Base-by-base conservation (phyloP, 2,888 invertebrate species). In the Atethmia centrago region DNA sequence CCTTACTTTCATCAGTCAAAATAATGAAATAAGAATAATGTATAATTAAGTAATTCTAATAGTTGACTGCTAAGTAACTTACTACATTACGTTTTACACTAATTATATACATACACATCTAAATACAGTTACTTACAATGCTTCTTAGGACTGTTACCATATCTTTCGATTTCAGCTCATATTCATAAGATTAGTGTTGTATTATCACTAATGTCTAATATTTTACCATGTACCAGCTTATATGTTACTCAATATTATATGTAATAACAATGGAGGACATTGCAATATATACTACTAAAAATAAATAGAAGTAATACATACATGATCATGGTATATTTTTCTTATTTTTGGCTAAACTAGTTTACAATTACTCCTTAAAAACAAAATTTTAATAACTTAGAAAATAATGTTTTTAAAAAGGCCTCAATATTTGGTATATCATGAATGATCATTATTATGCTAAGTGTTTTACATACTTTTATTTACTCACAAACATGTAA, bases 121-220 rank as follows among this genome's bases (percentile, higher is more conserved):
- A 85, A 78, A 80, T 83, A 89, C 78, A 87, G 59, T 79, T 88
- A 84, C 82, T 82, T 89, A 85, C 70, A 74, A 84, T 77, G 79
- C 76, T 72, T 77, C 78, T 71, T 86, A 88, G 84, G 82, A 87
- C 83, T 89, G 90, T 88, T 86, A 89, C 87, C 87, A 85, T 85
- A 85, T 72, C 76, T 88, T 87, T 85, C 84, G 71, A 87, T 91
- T 93, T 93, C 91, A 96, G 96, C 96, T 96, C 96, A 92, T 93
- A 93, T 94, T 96, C 96, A 96, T 96, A 96, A 96, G 96, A 96
- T 94, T 95, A 95, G 93, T 91, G 91, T 92, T 92, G 93, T 92
- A 66, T 88, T 83, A 88, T 92, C 87, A 87, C 82, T 84, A 82
- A 84, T 89, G 86, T 79, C 82, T 88, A 85, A 80, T 79, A 82